Evolutionary conservation across 2,797 vertebrate species (phyloP).

Genomic region (Mormyrops attenuatus): DNA sequence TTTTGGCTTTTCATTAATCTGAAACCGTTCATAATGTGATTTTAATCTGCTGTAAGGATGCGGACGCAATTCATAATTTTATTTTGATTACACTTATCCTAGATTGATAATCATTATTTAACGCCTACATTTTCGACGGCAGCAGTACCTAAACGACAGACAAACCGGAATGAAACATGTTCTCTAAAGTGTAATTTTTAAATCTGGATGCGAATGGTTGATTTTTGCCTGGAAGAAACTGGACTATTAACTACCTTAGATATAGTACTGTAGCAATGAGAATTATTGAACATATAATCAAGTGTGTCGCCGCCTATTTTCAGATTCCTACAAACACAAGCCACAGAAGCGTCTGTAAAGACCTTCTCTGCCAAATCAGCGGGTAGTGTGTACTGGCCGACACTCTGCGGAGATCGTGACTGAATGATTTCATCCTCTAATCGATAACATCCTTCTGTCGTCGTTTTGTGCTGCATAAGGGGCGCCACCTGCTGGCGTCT

Average conservation of each 20-base stretch:
- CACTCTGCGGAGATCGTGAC: background rate
- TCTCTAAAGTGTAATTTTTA: background rate
- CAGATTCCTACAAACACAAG: background rate
- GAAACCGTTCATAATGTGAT: background rate
- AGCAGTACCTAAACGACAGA: background rate
- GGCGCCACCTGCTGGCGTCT: background rate
- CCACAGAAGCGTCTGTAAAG: background rate
- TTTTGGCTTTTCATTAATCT: background rate
- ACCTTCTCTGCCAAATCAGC: background rate
- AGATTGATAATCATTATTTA: background rate
- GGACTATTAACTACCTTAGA: background rate
- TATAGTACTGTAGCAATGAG: background rate
- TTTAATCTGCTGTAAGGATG: background rate
- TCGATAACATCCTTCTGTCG: background rate
- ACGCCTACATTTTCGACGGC: background rate
- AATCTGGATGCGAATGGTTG: background rate
- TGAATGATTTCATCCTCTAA: constrained; percentile 2
- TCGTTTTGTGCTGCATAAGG: background rate
- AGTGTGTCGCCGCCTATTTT: background rate
- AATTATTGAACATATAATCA: background rate
- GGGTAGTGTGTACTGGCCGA: background rate
- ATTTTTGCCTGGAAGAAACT: background rate
- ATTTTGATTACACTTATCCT: background rate
- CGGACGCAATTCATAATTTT: background rate
- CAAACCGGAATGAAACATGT: background rate